Base-by-base conservation (phyloP, 92 coral and sea anemone genomes). In the Porites cylindrica region DNA sequence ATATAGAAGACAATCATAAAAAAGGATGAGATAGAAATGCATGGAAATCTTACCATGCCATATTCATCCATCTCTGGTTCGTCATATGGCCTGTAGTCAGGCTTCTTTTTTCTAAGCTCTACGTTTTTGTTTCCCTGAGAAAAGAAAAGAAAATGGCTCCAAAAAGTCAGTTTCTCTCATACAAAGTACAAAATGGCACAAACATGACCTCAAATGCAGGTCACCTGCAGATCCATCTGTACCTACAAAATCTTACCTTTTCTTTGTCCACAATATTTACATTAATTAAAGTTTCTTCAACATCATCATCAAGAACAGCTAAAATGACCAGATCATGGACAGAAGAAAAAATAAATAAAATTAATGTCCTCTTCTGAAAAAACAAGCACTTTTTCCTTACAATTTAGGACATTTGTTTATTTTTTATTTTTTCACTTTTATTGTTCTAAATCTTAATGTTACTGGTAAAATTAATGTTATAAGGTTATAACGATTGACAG, bases 251-350 rank as follows among this genome's bases (percentile, higher is more conserved):
- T 7, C 84, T 80, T 38, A 96, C 99, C 98, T 94, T 97, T 84
- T 97, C 99, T 73, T 79, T 91, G 74, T 95, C 99, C 75, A 85
- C 86, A 71, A 93, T 91, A 82, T 97, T 97, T 20, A 95, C 92
- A 91, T 97, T 97, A 24, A 93, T 43, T 26, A 97, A 70, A n/a
- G 96, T 86, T 50, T 97, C 98, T 10, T 90, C 97, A 21, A 66
- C 92, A 73, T 96, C 96, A 10, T 91, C 96, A 83, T 90, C 95
- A 32, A 97, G 94, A 62, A 97, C 93, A 90, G 94, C 99, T 97
- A 58, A 24, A 77, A 38, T 38, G 47, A 38, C 47, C 47, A 38
- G 6, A 5, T 38, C 1, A 38, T 38, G 47, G 47, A 38, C 5
- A 38, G 58, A 20, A 13, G 43, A 66, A 20, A 29, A 60, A 20